Evolutionary conservation across 2,113 vertebrate genomes (phyloP), one percentile per base, ranked within the genome.

Genomic region (Cranoglanis bouderius): DNA sequence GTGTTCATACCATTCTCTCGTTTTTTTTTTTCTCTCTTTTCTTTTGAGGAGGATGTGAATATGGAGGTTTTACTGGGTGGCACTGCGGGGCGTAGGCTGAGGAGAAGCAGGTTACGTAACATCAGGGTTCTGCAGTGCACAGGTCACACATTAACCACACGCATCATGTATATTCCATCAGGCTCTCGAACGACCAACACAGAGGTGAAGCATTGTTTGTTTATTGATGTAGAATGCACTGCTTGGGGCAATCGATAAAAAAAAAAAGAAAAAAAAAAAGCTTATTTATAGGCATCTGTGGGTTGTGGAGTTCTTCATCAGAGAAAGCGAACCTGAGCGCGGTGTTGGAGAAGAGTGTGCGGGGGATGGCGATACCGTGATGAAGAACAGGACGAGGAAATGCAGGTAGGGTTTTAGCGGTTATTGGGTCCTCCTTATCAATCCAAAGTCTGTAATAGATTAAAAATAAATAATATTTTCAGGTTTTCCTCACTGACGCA

Each of bases 71-170:
- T 24, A 51, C 46, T 90, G 90, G 92, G 95, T 96, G 95, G 94
- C 53, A 92, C 92, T 85, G 92, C 40, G 59, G 92, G 94, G 92
- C 91, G 93, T 91, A 92, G 94, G 94, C 93, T 92, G 93, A 94
- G 94, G 90, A 92, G 90, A 88, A 59, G 55, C 85, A 85, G 90
- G 90, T 96, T 96, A 95, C 90, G 93, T 95, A 95, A 89, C 92
- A 92, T 93, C 90, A 86, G 91, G 86, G 92, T 93, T 88, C 85
- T 80, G 93, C 57, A 14, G 57, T 43, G 29, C 72, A 49, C 74
- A 63, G 85, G 55, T 63, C 49, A 59, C n/a, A 18, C 46, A n/a
- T 89, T 91, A 86, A 88, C 89, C 90, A 91, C 88, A 85, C 70
- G 87, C 63, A 92, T 93, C 91, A 92, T 94, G 91, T 94, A 91